Base-by-base conservation (phyloP, 2,113 vertebrate genomes). In the Hemichromis elongatus region DNA sequence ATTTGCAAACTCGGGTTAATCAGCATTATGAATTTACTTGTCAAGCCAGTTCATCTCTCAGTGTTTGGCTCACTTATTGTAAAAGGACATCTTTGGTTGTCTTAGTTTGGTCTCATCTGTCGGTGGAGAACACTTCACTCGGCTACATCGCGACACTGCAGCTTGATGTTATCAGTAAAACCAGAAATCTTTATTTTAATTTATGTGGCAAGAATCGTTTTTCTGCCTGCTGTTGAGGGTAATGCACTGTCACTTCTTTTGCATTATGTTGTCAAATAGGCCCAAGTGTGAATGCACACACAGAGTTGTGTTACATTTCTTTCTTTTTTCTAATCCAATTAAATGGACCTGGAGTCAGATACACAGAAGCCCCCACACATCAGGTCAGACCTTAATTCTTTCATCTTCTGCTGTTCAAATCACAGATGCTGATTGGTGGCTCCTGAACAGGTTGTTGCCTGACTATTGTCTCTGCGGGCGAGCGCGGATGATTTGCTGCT, bases 401-500 rank as follows among this genome's bases (percentile, higher is more conserved):
- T 85, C 54, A 75, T 90, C 55, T 63, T 56, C 77, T 75, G 83
- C 61, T 87, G 68, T 42, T 80, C 50, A 75, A 61, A 83, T 52
- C 66, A 85, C 59, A 75, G 81, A 3, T 50, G 81, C 59, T 84
- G 88, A 90, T 86, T 89, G 91, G 88, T 89, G 77, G 77, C 9
- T 82, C 59, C 75, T 84, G 61, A 87, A 77, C 89, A 86, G 86
- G 87, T 91, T 83, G 85, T 52, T 61, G 37, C 83, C 77, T 56
- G 82, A 78, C 88, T 57, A 89, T 87, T 93, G 92, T 93, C 81
- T 80, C 47, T 55, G 18, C 12, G 2, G 55, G 30, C 7, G 66
- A 81, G 53, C 40, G 7, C 28, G 59, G 85, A 87, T 87, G 93
- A 93, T 92, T 85, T 63, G 63, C 85, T 73, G 87, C 84, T 81